These are phyloP conservation scores for Petrolisthes manimaculis DNA, from an alignment of 2,888 invertebrate genomes.

Conservation along the genomic window DNA sequence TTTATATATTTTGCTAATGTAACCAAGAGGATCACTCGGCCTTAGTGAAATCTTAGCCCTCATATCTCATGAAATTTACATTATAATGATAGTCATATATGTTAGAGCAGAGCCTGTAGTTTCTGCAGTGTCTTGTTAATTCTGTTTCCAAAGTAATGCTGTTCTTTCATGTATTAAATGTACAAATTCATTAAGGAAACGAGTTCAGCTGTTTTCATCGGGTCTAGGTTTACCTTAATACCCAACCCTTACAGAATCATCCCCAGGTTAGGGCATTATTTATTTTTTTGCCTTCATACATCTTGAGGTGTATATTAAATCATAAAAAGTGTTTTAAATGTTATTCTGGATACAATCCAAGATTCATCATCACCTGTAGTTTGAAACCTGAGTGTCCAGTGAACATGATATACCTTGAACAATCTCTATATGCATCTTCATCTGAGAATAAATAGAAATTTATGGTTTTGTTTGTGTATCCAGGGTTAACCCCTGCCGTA, in stretches of 20 bases:
- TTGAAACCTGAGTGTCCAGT: not conserved
- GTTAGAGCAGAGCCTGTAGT: slow-evolving; percentile 13
- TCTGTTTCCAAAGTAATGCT: not conserved
- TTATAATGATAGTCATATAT: not conserved
- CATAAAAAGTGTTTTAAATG: slow-evolving; percentile 1
- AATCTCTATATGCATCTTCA: not conserved
- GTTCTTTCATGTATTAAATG: slow-evolving; percentile 13
- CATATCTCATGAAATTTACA: not conserved
- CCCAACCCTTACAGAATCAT: not conserved
- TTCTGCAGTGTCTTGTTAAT: slow-evolving; percentile 12
- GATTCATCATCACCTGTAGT: not conserved
- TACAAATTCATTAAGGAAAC: not conserved
- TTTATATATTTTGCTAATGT: slow-evolving; percentile 10
- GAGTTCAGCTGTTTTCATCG: not conserved
- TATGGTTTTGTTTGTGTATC: not conserved
- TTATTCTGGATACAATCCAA: not conserved
- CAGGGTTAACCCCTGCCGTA: too few species aligned
- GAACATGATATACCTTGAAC: not conserved
- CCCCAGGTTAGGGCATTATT: slow-evolving; percentile 13
- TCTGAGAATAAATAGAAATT: not conserved
- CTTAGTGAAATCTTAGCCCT: not conserved
- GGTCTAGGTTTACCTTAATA: not conserved
- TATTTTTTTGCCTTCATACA: slow-evolving; percentile 4
- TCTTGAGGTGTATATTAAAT: not conserved
- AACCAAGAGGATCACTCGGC: not conserved